Evolutionary conservation across 2,113 vertebrate genomes (phyloP).

Genomic region (Corythaixoides concolor): DNA sequence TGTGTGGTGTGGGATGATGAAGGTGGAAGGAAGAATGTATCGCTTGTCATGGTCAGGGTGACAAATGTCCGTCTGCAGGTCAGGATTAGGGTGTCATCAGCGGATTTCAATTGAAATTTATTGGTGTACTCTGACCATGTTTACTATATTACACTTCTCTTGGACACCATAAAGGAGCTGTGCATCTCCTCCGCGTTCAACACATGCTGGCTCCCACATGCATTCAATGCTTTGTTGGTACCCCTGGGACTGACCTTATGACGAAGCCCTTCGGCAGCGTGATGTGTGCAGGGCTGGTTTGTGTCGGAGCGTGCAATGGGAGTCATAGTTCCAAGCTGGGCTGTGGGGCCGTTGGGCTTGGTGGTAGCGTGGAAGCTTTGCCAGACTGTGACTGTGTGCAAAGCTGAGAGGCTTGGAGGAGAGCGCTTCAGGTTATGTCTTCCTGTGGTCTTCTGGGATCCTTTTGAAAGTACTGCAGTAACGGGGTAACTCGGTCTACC

Average conservation of each 20-base stretch:
- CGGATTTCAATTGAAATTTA: neutral
- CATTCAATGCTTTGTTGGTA: neutral
- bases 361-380: neutral
- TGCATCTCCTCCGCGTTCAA: neutral
- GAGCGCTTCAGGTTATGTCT: neutral
- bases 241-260: neutral
- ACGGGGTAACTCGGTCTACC: fast-evolving
- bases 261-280: fast-evolving
- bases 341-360: fast-evolving
- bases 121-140: neutral
- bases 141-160: neutral
- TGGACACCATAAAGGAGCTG: too few relatives aligned
- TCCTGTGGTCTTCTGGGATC: neutral
- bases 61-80: neutral
- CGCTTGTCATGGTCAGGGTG: neutral
- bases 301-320: fast-evolving
- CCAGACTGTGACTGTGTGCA: fast-evolving
- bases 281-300: neutral
- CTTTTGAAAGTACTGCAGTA: neutral
- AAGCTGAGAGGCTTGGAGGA: neutral
- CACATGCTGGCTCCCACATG: too few relatives aligned
- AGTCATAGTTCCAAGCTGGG: neutral
- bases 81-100: neutral
- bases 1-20: neutral
- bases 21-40: neutral